phyloP scores from a whole-genome alignment of 1,140 invertebrate genomes.

The Drosophila leontia region DNA sequence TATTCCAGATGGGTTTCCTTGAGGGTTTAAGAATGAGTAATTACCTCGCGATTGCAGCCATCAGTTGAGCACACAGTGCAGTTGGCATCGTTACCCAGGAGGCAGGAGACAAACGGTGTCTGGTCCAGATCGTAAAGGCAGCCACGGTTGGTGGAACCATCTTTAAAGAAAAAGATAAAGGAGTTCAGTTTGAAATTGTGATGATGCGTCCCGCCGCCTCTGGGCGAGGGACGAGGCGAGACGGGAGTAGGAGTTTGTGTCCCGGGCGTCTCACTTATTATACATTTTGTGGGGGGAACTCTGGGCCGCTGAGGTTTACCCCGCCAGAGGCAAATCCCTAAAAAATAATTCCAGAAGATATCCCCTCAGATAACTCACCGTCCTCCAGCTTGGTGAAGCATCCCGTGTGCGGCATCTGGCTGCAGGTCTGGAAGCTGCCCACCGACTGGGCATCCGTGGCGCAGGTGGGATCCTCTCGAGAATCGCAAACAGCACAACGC shows the following conservation, averaged over 20 bases:
- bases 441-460: constrained; percentile 57
- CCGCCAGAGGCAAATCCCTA: too few species aligned
- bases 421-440: constrained; percentile 55
- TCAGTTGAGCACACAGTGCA: constrained; percentile 57
- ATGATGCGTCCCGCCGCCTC: too few species aligned
- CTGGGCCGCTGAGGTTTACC: too few species aligned
- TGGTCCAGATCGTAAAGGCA: constrained; percentile 66
- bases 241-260: too few species aligned
- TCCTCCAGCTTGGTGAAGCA: constrained; percentile 56
- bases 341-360: too few species aligned
- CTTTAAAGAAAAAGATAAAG: constrained; percentile 1
- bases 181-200: too few species aligned
- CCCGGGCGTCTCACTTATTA: too few species aligned
- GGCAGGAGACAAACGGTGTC: constrained; percentile 62
- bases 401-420: constrained; percentile 64
- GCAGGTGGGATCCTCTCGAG: constrained; percentile 57
- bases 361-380: constrained; percentile 15
- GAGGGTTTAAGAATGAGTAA: fast-evolving
- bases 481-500: constrained; percentile 73
- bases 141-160: constrained; percentile 72
- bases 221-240: too few species aligned
- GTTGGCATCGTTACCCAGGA: constrained; percentile 62
- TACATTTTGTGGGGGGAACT: too few species aligned
- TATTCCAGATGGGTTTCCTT: background rate
- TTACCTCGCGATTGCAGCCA: constrained; percentile 77